phyloP scores from a whole-genome alignment of 2,888 invertebrate genomes.

The Lithophane socia region DNA sequence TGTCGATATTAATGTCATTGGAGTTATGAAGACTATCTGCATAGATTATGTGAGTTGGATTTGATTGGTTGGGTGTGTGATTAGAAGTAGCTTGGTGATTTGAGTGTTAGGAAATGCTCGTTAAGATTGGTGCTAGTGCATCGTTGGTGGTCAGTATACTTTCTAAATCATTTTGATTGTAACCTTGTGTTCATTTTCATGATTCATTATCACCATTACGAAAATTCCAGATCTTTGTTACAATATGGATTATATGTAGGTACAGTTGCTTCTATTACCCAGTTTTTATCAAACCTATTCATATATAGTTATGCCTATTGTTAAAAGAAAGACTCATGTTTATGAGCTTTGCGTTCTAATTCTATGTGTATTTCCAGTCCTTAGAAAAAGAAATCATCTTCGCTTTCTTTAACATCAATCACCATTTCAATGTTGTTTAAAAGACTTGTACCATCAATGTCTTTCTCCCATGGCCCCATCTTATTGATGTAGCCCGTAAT shows the following conservation, averaged over 20 bases:
- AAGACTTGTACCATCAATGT: slow-evolving; percentile 26
- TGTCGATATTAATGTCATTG: slow-evolving; percentile 60
- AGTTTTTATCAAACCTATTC: no score
- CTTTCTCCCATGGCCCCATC: not conserved
- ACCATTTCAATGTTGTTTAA: slow-evolving; percentile 6
- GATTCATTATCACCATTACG: not conserved
- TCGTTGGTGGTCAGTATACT: not conserved
- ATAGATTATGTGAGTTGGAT: not conserved
- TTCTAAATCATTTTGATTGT: not conserved
- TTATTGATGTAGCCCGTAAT: slow-evolving; percentile 44
- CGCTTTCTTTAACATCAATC: not conserved
- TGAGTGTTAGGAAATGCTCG: not conserved
- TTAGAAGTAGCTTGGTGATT: not conserved
- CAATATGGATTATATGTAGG: not conserved
- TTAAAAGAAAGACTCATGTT: not conserved
- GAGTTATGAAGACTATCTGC: slow-evolving; percentile 46
- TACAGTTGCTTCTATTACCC: no score
- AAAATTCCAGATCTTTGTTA: no score
- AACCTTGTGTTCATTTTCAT: not conserved
- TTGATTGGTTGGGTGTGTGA: slow-evolving; percentile 7
- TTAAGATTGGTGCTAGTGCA: not conserved
- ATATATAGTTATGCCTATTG: no score
- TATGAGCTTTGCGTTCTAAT: no score
- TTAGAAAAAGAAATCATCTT: not conserved
- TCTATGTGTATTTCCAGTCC: no score